These are phyloP conservation scores for Tetrax tetrax DNA, from an alignment of 2,113 vertebrate species.

Conservation along the genomic window DNA sequence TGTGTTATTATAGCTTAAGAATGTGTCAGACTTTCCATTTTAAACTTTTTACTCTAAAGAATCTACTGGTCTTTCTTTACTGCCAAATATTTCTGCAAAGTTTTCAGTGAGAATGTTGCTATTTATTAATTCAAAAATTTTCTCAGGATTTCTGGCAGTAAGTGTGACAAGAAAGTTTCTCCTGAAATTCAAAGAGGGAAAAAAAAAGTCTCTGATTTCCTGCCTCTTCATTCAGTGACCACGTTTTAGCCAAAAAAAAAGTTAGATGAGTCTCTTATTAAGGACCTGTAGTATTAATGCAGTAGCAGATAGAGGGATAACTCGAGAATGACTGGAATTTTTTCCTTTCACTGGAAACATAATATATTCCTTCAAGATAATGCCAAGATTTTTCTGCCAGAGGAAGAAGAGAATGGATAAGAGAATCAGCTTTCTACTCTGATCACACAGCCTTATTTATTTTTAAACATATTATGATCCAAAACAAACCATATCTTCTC, in stretches of 20 bases:
- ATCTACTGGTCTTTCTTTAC: background rate
- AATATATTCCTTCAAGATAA: background rate
- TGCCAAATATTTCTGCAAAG: constrained; percentile 40
- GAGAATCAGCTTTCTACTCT: background rate
- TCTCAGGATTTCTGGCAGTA: background rate
- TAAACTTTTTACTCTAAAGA: constrained; percentile 33
- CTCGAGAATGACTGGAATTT: background rate
- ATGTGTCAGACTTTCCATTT: constrained; percentile 57
- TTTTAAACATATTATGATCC: background rate
- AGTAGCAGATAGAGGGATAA: background rate
- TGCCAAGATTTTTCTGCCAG: constrained; percentile 22
- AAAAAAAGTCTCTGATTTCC: background rate
- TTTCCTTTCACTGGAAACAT: constrained; percentile 5
- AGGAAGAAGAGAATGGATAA: background rate
- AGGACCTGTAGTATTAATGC: background rate
- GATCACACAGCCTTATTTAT: background rate
- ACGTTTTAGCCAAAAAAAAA: background rate
- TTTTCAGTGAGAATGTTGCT: background rate
- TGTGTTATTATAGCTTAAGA: constrained; percentile 57
- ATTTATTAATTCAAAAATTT: constrained; percentile 34
- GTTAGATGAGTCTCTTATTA: background rate
- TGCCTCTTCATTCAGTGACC: background rate
- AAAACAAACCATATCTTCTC: background rate
- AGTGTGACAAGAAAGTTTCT: background rate
- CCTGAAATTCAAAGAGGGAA: background rate